phyloP scores from a whole-genome alignment of 1,140 invertebrate species.

The Drosophila elegans region DNA sequence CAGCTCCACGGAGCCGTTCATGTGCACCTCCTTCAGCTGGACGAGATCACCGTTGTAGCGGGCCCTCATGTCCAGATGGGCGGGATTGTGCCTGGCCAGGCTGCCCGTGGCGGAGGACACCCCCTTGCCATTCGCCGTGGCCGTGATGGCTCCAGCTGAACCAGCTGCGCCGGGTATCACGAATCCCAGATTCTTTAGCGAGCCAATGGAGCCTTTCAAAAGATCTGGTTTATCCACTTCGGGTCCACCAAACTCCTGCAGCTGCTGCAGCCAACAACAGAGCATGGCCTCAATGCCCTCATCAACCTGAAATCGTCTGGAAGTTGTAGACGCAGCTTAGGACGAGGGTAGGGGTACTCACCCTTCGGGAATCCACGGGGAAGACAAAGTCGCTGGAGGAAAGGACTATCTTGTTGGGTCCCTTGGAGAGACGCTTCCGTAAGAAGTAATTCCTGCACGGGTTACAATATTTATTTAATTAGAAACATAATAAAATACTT shows the following conservation, averaged over 20 bases:
- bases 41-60: slow-evolving; percentile 95
- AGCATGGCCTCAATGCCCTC: slow-evolving; percentile 93
- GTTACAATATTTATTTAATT: no score
- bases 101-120: slow-evolving; percentile 86
- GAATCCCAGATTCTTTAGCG: slow-evolving; percentile 86
- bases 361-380: slow-evolving; percentile 88
- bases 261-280: slow-evolving; percentile 91
- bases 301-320: slow-evolving; percentile 87
- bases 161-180: slow-evolving; percentile 81
- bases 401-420: slow-evolving; percentile 91
- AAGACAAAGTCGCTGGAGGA: slow-evolving; percentile 91
- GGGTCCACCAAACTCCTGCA: slow-evolving; percentile 91
- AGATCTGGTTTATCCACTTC: slow-evolving; percentile 93
- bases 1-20: slow-evolving; percentile 88
- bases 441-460: slow-evolving; percentile 87
- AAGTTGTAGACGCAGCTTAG: background rate
- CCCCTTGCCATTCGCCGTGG: slow-evolving; percentile 68
- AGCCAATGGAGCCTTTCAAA: slow-evolving; percentile 90
- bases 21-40: slow-evolving; percentile 90
- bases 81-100: slow-evolving; percentile 87
- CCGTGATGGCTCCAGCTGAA: slow-evolving; percentile 85
- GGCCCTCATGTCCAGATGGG: slow-evolving; percentile 89
- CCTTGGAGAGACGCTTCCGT: slow-evolving; percentile 89
- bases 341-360: slow-evolving; percentile 77
- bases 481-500: no score